Conservation (phyloP, 2,113 vertebrate species). For the Rhipidura dahli region DNA sequence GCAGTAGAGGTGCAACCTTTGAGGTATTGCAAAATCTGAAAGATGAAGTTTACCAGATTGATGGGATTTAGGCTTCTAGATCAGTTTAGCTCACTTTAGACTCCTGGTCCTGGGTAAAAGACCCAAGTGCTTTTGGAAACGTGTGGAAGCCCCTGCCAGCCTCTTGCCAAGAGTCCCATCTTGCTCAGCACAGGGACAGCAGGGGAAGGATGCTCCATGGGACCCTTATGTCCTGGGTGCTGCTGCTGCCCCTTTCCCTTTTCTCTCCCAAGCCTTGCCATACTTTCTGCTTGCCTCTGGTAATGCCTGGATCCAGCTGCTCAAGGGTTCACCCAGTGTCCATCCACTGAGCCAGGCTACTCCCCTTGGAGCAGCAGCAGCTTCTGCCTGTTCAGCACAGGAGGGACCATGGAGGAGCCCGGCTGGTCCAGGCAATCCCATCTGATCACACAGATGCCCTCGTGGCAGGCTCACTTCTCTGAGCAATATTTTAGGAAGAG, state of each 20-base stretch:
- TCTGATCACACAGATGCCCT: neutral
- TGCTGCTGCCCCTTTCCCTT: neutral
- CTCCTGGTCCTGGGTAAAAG: neutral
- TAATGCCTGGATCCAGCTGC: neutral
- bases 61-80: neutral
- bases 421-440: rapidly evolving
- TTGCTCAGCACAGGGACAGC: neutral
- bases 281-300: neutral
- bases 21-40: neutral
- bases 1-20: neutral
- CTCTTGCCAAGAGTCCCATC: neutral
- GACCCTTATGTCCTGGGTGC: neutral
- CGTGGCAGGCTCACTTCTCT: neutral
- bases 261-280: neutral
- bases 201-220: neutral
- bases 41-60: neutral
- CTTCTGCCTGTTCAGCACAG: neutral
- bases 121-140: neutral
- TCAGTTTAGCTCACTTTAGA: neutral
- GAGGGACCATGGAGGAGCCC: neutral
- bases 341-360: neutral
- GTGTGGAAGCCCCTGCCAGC: neutral
- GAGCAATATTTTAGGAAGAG: neutral
- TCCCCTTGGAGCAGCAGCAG: neutral
- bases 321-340: neutral